Conservation (phyloP, 2,888 invertebrate genomes). For the Nephrotoma flavescens region DNA sequence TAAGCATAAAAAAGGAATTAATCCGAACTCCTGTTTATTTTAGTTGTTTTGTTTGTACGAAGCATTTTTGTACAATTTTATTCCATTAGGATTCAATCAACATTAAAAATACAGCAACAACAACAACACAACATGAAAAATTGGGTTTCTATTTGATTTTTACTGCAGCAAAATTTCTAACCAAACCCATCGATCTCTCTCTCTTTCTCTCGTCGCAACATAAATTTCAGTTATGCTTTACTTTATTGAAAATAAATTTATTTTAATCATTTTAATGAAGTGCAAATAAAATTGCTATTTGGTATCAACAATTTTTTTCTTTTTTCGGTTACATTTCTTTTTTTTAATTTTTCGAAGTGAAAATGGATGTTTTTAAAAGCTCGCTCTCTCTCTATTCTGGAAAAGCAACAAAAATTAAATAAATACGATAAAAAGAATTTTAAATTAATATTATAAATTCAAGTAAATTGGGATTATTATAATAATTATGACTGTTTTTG, state of each 20-base stretch:
- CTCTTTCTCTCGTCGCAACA: not conserved
- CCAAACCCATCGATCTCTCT: not conserved
- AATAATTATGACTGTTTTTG: not conserved
- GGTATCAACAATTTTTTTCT: not conserved
- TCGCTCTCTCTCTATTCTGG: not conserved
- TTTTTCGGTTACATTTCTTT: not conserved
- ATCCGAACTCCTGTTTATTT: not conserved
- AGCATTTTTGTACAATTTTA: not conserved
- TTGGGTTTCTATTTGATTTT: not conserved
- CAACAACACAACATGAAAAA: not conserved
- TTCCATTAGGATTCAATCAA: not conserved
- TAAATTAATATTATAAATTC: not conserved
- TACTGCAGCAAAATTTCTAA: not conserved
- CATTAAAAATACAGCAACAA: not conserved
- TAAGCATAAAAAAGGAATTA: not conserved
- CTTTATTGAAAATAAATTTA: not conserved
- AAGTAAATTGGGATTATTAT: not conserved
- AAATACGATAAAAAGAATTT: not conserved
- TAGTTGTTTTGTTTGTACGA: not conserved
- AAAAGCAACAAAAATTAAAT: not conserved
- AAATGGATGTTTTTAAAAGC: not conserved
- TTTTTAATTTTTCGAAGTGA: not conserved
- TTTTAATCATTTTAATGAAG: not conserved
- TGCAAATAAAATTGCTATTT: not conserved
- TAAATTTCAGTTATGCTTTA: not conserved